phyloP scores from a whole-genome alignment of 1,140 invertebrate species.

The Doryteuthis pealeii region DNA sequence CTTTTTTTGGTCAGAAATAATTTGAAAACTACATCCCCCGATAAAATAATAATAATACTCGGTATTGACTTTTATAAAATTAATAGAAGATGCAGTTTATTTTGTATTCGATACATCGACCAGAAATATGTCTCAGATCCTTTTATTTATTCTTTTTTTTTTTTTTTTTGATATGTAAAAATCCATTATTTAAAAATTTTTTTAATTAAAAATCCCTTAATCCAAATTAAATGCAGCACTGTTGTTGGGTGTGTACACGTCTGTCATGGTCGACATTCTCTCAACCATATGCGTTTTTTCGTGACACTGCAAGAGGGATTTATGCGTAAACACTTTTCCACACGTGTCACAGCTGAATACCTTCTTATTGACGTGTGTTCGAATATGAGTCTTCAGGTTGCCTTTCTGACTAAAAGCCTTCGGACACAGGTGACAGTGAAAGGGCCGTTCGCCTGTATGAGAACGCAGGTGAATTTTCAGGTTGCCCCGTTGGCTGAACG shows the following conservation, averaged over 20 bases:
- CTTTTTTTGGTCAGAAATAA: too few relatives aligned
- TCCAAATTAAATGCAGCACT: background rate
- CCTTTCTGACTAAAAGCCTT: conserved; percentile 86
- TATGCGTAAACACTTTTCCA: conserved; percentile 27
- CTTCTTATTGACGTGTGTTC: conserved; percentile 35
- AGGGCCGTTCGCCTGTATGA: conserved; percentile 44
- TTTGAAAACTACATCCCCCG: too few relatives aligned
- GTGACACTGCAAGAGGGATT: conserved; percentile 25
- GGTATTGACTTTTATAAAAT: too few relatives aligned
- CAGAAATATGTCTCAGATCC: too few relatives aligned
- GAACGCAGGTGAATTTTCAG: conserved; percentile 30
- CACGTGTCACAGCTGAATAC: conserved; percentile 28
- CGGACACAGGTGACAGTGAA: conserved; percentile 62
- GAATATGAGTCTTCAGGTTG: conserved; percentile 82
- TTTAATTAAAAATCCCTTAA: too few relatives aligned
- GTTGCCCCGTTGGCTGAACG: conserved; percentile 19
- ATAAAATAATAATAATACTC: too few relatives aligned
- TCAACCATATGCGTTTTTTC: conserved; percentile 28
- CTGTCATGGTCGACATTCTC: background rate
- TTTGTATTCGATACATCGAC: too few relatives aligned
- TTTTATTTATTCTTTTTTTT: too few relatives aligned
- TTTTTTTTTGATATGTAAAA: too few relatives aligned
- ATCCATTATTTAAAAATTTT: too few relatives aligned
- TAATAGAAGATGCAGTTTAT: too few relatives aligned
- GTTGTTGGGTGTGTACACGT: conserved; percentile 6